Conservation (phyloP, 2,797 vertebrate genomes). For the Hemitrygon akajei region DNA sequence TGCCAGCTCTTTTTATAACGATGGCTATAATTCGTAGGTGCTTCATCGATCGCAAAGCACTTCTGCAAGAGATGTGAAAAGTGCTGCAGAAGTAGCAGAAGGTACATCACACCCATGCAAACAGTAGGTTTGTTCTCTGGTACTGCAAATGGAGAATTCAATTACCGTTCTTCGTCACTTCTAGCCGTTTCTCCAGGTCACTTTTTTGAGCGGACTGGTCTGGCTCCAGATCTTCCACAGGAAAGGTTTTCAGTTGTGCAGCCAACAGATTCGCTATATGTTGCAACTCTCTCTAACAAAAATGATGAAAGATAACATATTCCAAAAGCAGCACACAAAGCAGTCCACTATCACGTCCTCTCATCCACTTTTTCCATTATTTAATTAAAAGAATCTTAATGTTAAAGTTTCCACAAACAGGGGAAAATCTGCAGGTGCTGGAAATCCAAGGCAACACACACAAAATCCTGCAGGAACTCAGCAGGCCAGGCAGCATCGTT, state of each 20-base stretch:
- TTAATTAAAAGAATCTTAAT: not conserved
- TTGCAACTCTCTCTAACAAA: slow-evolving; percentile 39
- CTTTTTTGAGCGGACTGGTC: slow-evolving; percentile 42
- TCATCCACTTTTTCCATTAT: not conserved
- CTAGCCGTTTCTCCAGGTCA: slow-evolving; percentile 42
- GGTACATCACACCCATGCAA: not conserved
- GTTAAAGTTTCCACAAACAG: not conserved
- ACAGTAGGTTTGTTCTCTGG: not conserved
- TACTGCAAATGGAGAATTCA: not conserved
- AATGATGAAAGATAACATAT: not conserved
- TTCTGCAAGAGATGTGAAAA: too few species aligned
- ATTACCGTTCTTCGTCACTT: slow-evolving; percentile 42
- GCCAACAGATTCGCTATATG: slow-evolving; percentile 41
- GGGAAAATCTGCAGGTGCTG: too few species aligned
- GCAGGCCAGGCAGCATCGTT: too few species aligned
- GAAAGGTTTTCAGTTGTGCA: slow-evolving; percentile 40
- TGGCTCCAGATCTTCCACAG: slow-evolving; percentile 43
- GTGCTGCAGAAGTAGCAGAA: too few species aligned
- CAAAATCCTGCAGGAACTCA: too few species aligned
- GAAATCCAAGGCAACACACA: too few species aligned
- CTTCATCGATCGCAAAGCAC: too few species aligned
- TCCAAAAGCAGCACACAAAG: not conserved
- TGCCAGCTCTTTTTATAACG: too few species aligned
- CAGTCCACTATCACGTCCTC: not conserved
- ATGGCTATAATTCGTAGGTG: too few species aligned